Percentiles rank a stretch among this genome's conserved stretches.
Conservation (phyloP, 2,797 vertebrate species). For the Sciaenops ocellatus region DNA sequence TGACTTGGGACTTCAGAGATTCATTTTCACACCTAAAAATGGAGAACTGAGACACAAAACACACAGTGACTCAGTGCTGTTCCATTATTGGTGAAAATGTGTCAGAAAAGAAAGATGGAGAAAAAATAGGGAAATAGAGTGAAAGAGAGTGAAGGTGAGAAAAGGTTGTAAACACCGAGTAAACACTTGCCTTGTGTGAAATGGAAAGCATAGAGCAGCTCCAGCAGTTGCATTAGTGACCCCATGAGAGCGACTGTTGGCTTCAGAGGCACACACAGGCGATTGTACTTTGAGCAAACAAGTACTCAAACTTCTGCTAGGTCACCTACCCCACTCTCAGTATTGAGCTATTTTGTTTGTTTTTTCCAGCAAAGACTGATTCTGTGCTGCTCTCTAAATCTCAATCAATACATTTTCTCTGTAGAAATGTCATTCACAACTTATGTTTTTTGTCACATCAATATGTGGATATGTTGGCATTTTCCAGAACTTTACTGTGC, state of each 20-base stretch:
- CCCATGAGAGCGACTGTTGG: slow-evolving; percentile 36
- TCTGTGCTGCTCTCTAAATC: slow-evolving; percentile 27
- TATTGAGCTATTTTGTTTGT: slow-evolving; percentile 34
- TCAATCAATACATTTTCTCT: slow-evolving; percentile 38
- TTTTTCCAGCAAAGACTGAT: slow-evolving; percentile 22
- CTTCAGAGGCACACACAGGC: slow-evolving; percentile 28
- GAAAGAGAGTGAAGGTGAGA: slow-evolving; percentile 27
- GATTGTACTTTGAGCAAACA: slow-evolving; percentile 31
- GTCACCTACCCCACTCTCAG: slow-evolving; percentile 16
- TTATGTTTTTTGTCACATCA: slow-evolving; percentile 15
- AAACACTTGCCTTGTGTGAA: slow-evolving; percentile 59
- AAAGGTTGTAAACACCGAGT: slow-evolving; percentile 43
- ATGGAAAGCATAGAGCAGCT: slow-evolving; percentile 46
- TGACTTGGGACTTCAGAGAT: neutral
- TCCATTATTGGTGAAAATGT: slow-evolving; percentile 19
- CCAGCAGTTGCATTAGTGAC: slow-evolving; percentile 61
- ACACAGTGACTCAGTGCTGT: neutral
- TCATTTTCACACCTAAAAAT: slow-evolving; percentile 13
- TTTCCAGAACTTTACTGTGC: slow-evolving; percentile 22
- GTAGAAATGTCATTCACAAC: slow-evolving; percentile 40
- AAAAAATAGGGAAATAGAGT: neutral
- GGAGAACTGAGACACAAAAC: neutral
- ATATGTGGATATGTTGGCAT: slow-evolving; percentile 35
- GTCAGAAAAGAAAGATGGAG: slow-evolving; percentile 11
- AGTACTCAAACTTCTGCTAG: slow-evolving; percentile 28